A percentile compares a stretch with the other conserved stretches of the same genome.
Evolutionary conservation across 1,140 invertebrate genomes (phyloP).

Genomic region (Apis florea): DNA sequence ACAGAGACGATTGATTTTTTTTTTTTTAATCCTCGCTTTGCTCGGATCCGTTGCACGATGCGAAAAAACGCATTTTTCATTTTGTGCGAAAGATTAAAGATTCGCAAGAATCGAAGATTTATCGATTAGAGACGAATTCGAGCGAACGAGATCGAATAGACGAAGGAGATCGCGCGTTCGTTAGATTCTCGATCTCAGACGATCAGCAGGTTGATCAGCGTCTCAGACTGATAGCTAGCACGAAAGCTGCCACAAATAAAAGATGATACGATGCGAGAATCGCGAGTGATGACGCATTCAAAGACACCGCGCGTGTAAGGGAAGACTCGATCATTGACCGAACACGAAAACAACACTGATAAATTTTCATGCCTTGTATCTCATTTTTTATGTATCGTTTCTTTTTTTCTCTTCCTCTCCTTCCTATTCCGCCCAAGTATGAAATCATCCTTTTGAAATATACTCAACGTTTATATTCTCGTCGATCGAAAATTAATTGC

Average conservation of each 20-base stretch:
- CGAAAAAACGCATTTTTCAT: no score
- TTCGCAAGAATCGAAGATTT: no score
- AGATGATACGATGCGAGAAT: conserved; percentile 23
- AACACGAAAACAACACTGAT: no score
- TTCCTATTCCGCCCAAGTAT: no score
- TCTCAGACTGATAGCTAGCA: neutral
- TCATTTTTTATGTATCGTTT: neutral
- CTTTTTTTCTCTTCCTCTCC: no score
- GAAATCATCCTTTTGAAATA: no score
- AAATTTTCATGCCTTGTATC: neutral
- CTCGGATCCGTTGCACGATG: neutral
- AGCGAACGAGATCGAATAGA: neutral
- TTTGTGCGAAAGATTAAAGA: no score
- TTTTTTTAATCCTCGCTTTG: neutral
- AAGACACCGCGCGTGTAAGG: conserved; percentile 18
- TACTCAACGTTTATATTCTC: neutral
- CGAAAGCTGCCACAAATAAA: conserved; percentile 23
- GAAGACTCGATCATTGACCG: neutral
- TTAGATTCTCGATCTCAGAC: neutral
- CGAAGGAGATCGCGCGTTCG: neutral
- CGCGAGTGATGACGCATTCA: neutral
- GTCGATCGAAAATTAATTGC: neutral
- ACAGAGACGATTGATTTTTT: no score
- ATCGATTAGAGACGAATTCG: neutral
- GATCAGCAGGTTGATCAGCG: conserved; percentile 10